Conservation (phyloP, 2,113 vertebrate species). For the Phocoena phocoena region DNA sequence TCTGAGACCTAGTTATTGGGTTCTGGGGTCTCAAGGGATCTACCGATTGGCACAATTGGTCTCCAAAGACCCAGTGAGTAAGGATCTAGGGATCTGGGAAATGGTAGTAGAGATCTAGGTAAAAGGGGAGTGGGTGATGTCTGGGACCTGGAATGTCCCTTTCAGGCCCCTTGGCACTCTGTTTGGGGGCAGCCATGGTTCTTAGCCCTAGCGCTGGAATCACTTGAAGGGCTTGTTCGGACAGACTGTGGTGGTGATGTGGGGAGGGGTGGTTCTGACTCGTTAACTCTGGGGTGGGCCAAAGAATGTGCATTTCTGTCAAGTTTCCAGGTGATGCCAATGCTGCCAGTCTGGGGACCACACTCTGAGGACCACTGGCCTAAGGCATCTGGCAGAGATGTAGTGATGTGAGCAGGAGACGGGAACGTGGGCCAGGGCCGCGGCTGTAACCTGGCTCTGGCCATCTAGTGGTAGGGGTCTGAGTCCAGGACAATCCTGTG, state of each 20-base stretch:
- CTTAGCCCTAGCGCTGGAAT: neutral
- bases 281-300: neutral
- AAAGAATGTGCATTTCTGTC: neutral
- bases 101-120: neutral
- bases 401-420: neutral
- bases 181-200: neutral
- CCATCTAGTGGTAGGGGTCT: neutral
- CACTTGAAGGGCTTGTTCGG: neutral
- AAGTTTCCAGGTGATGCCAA: neutral
- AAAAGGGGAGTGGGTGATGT: neutral
- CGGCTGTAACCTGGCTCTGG: neutral
- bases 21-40: neutral
- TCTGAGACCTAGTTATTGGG: neutral
- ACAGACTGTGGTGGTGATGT: neutral
- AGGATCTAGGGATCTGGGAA: neutral
- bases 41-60: neutral
- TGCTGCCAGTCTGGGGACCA: neutral
- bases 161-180: too few species aligned
- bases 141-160: neutral
- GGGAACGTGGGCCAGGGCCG: neutral
- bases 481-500: neutral
- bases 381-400: neutral
- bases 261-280: neutral
- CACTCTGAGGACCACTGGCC: neutral
- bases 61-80: neutral